Evolutionary conservation across 2,888 invertebrate species (phyloP).

Genomic region (Notodonta dromedarius): DNA sequence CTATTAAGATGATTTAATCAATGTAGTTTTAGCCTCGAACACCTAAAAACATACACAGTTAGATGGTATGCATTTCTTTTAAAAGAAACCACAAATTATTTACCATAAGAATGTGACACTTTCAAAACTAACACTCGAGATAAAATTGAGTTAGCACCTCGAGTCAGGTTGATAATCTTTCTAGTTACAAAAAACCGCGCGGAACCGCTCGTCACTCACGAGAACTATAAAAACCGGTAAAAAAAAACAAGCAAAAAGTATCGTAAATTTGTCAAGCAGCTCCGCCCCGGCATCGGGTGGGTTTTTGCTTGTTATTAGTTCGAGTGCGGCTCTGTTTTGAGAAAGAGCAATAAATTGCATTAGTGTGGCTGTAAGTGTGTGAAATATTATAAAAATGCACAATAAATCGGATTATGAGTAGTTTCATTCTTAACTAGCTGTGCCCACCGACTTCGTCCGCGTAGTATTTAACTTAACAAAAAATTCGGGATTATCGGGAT

Average conservation of each 20-base stretch:
- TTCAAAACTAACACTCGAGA: constrained; percentile 31
- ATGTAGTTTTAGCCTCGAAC: no score
- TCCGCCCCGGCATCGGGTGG: constrained; percentile 39
- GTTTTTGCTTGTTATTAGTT: constrained; percentile 43
- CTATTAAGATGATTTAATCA: no score
- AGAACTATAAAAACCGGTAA: constrained; percentile 35
- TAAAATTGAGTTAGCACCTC: constrained; percentile 63
- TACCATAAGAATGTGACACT: constrained; percentile 19
- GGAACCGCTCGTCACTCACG: constrained; percentile 53
- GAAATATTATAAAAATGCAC: background rate
- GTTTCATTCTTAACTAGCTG: no score
- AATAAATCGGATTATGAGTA: background rate
- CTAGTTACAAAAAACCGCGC: constrained; percentile 40
- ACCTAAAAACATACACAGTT: no score
- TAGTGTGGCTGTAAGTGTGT: background rate
- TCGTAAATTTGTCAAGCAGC: constrained; percentile 69
- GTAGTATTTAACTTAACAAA: no score
- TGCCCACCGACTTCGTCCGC: no score
- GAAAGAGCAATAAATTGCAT: constrained; percentile 9
- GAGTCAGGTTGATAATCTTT: constrained; percentile 55
- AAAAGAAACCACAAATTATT: no score
- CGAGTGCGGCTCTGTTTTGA: constrained; percentile 15
- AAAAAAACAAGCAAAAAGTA: constrained; percentile 52
- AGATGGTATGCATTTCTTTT: no score
- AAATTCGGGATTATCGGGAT: no score